Percentiles rank a stretch among this genome's conserved stretches.
Conservation (phyloP, 2,888 invertebrate genomes). For the Prosapia bicincta region DNA sequence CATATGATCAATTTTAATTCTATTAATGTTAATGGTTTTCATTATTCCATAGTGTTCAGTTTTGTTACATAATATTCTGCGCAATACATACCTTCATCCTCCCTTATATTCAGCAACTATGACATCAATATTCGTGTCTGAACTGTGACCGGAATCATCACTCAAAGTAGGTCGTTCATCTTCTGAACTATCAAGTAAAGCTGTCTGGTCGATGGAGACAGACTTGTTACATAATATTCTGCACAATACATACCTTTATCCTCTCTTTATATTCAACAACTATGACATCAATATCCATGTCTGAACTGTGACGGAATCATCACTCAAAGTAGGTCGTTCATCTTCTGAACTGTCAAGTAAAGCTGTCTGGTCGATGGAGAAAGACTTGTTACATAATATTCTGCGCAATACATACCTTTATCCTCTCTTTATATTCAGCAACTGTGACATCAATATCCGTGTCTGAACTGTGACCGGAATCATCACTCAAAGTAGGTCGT, state of each 20-base stretch:
- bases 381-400: neutral
- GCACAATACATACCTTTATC: neutral
- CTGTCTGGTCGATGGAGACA: neutral
- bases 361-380: neutral
- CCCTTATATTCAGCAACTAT: conserved; percentile 7
- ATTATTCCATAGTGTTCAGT: too few species aligned
- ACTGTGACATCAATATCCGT: conserved; percentile 15
- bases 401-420: neutral
- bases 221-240: neutral
- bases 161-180: neutral
- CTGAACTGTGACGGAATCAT: conserved; percentile 11
- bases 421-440: conserved; percentile 9
- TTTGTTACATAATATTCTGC: neutral
- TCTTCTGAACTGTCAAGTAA: neutral
- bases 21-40: too few species aligned
- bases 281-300: conserved; percentile 12
- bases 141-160: conserved; percentile 9
- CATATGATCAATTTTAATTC: too few species aligned
- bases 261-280: conserved; percentile 12
- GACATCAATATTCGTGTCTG: conserved; percentile 8
- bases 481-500: neutral
- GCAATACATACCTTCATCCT: neutral
- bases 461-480: conserved; percentile 8
- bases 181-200: neutral
- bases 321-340: neutral